phyloP scores from a whole-genome alignment of 1,140 invertebrate species.

The Drosophila fuyamai region DNA sequence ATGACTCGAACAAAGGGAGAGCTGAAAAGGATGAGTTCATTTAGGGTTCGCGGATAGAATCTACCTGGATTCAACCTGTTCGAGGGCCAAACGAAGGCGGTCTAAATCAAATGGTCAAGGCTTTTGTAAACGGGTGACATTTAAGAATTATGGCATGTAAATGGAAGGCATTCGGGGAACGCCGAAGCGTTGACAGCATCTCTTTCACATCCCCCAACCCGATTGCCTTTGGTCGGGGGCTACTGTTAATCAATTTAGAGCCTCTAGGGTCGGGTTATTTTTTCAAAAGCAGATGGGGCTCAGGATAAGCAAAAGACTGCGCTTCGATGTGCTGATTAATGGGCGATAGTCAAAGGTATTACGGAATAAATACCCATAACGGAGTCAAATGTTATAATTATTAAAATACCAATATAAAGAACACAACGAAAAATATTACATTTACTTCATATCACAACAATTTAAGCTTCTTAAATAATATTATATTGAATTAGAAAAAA shows the following conservation, averaged over 20 bases:
- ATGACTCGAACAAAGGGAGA: constrained; percentile 29
- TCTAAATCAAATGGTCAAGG: constrained; percentile 74
- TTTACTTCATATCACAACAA: too few relatives aligned
- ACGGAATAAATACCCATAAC: not conserved
- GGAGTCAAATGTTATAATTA: too few relatives aligned
- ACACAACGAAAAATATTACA: too few relatives aligned
- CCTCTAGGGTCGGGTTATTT: constrained; percentile 51
- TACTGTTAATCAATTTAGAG: constrained; percentile 82
- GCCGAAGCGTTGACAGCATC: constrained; percentile 68
- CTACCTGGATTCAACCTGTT: constrained; percentile 63
- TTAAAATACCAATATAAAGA: too few relatives aligned
- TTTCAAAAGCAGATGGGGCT: constrained; percentile 51
- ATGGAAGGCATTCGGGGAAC: constrained; percentile 76
- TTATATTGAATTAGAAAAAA: too few relatives aligned
- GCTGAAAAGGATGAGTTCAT: constrained; percentile 76
- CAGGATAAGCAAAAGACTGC: constrained; percentile 62
- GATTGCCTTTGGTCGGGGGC: constrained; percentile 12
- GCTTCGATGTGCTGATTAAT: constrained; percentile 37
- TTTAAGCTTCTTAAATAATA: too few relatives aligned
- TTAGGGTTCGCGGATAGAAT: constrained; percentile 59
- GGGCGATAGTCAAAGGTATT: constrained; percentile 6
- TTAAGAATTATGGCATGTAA: constrained; percentile 83
- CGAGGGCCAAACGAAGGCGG: constrained; percentile 50
- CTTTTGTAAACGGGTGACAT: constrained; percentile 81
- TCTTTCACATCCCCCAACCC: constrained; percentile 12